Conservation (phyloP, 2,797 vertebrate genomes). For the Semotilus atromaculatus region DNA sequence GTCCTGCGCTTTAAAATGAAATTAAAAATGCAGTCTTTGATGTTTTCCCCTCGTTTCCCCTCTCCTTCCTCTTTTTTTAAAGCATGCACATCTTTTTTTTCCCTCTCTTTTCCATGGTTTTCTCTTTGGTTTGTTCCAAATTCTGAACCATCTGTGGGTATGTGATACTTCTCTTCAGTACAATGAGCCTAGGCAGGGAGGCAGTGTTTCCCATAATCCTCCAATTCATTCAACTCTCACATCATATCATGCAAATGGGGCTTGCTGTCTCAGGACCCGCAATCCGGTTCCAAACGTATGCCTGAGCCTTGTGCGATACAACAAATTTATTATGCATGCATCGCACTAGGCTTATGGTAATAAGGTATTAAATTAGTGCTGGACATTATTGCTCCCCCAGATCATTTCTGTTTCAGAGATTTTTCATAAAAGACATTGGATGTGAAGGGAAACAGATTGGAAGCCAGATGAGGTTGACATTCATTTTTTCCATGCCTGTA, state of each 20-base stretch:
- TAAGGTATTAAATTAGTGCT: conserved; percentile 87
- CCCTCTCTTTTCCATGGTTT: conserved; percentile 71
- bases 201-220: conserved; percentile 85
- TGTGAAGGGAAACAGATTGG: conserved; percentile 72
- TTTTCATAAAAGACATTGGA: conserved; percentile 75
- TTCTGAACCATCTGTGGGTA: conserved; percentile 78
- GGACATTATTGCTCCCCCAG: conserved; percentile 83
- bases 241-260: conserved; percentile 86
- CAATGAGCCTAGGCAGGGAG: conserved; percentile 82
- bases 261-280: conserved; percentile 80
- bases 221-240: conserved; percentile 86
- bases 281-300: conserved; percentile 79
- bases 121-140: conserved; percentile 73
- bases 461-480: conserved; percentile 60
- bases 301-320: conserved; percentile 82
- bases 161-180: conserved; percentile 83
- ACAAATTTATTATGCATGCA: conserved; percentile 86
- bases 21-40: conserved; percentile 70
- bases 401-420: conserved; percentile 75
- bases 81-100: conserved; percentile 64
- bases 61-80: conserved; percentile 47
- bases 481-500: conserved; percentile 53
- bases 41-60: conserved; percentile 62
- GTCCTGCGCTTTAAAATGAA: conserved; percentile 50
- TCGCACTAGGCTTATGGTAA: conserved; percentile 85